Evolutionary conservation across 1,140 invertebrate species (phyloP), one percentile per base, ranked within the genome.

Genomic region (Diorhabda sublineata): DNA sequence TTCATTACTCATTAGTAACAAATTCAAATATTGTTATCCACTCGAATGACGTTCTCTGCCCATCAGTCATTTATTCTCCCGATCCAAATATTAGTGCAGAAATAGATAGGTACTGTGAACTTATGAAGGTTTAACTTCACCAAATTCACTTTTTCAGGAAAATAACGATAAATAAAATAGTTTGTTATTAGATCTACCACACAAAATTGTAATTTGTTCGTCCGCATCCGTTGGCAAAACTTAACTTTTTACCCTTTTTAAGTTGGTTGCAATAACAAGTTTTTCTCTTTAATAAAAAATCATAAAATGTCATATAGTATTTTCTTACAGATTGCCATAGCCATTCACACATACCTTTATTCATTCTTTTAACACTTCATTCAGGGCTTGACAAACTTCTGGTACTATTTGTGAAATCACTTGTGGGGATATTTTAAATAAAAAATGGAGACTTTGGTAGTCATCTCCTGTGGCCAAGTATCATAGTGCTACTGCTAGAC

Each of bases 381-480:
- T 60, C 11, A 68, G 52, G 8, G 64, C 61, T 8, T 6, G 3
- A 43, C 70, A 71, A 45, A 71, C 70, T 71, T 69, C 67, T 47
- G 57, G 62, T 8, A 69, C 41, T 6, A 64, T 61, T 58, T 43
- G 3, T 42, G 57, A 65, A 52, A 70, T 67, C 5, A 58, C n/a
- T 43, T 69, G 45, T 42, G 69, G 45, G 2, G 61, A 69, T 9
- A 71, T 65, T 69, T 68, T 69, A 69, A 66, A 71, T 9, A 26
- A 41, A 64, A 62, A 70, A 9, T 41, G 26, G 3, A 70, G 9
- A 41, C 65, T 67, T 41, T 43, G 61, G 61, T 64, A 69, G 11
- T 61, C 47, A 42, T 68, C 61, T 7, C 70, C 67, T 26, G 70
- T 69, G 58, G 67, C 70, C 58, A 71, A 62, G 52, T 65, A 71